phyloP scores from a whole-genome alignment of 2,797 vertebrate genomes.

The Petrocephalus sullivani region DNA sequence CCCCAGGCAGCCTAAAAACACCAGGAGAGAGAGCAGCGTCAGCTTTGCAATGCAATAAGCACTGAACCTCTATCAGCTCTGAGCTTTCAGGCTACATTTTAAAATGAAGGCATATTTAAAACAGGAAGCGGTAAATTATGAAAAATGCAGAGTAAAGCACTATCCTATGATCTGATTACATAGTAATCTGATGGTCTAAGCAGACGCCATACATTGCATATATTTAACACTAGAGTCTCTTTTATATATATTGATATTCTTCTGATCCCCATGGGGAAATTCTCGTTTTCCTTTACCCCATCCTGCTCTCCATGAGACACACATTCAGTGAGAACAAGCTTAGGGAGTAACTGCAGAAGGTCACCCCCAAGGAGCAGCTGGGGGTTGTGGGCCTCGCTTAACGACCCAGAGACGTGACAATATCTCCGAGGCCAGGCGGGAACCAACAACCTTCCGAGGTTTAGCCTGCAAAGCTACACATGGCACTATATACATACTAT shows the following conservation, averaged over 20 bases:
- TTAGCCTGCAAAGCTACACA: not conserved
- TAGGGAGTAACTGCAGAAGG: not conserved
- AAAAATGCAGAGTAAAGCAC: not conserved
- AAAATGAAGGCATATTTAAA: not conserved
- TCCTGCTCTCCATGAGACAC: not conserved
- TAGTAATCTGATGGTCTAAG: not conserved
- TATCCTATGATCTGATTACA: not conserved
- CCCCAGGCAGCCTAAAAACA: slow-evolving; percentile 11
- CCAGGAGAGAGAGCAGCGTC: not conserved
- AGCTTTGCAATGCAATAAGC: slow-evolving; percentile 16
- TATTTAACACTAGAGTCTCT: not conserved
- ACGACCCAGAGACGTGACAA: not conserved
- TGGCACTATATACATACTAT: not conserved
- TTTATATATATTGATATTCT: not conserved
- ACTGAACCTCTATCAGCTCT: not conserved
- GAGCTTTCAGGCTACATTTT: not conserved
- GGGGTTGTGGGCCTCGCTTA: not conserved
- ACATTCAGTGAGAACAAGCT: not conserved
- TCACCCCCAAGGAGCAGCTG: not conserved
- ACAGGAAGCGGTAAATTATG: not conserved
- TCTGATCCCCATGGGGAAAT: not conserved
- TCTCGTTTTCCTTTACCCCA: not conserved
- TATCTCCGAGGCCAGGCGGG: not conserved
- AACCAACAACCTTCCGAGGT: not conserved
- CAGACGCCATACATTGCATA: not conserved